These are phyloP conservation scores for Pheosia tremula DNA, from an alignment of 2,888 invertebrate genomes.

Conservation along the genomic window DNA sequence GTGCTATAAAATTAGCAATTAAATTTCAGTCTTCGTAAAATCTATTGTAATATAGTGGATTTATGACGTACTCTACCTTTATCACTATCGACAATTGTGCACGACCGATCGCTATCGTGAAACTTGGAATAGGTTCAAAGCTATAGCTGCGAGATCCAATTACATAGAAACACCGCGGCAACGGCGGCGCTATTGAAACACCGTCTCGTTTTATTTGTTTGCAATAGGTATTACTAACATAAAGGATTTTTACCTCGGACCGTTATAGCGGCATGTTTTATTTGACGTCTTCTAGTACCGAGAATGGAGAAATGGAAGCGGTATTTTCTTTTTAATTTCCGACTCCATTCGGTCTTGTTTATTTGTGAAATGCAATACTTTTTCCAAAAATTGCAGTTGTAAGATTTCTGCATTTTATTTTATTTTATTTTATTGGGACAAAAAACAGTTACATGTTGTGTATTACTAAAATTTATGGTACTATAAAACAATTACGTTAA, in stretches of 20 bases:
- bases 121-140: slow-evolving; percentile 20
- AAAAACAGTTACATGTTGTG: no score
- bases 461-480: no score
- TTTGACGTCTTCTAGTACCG: slow-evolving; percentile 6
- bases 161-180: slow-evolving; percentile 37
- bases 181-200: slow-evolving; percentile 9
- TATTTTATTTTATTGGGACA: no score
- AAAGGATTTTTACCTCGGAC: slow-evolving; percentile 13
- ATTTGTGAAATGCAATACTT: no score
- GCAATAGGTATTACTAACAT: slow-evolving; percentile 15
- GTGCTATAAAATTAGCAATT: no score
- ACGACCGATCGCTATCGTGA: slow-evolving; percentile 8
- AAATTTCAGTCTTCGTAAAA: no score
- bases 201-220: slow-evolving; percentile 26
- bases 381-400: no score
- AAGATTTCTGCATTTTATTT: no score
- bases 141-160: slow-evolving; percentile 37
- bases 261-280: slow-evolving; percentile 13
- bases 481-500: no score
- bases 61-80: no score
- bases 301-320: not conserved
- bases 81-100: no score
- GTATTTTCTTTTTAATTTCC: not conserved
- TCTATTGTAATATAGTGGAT: no score
- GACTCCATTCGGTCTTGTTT: not conserved